Conservation (phyloP, 2,797 vertebrate species). For the Clamator glandarius region DNA sequence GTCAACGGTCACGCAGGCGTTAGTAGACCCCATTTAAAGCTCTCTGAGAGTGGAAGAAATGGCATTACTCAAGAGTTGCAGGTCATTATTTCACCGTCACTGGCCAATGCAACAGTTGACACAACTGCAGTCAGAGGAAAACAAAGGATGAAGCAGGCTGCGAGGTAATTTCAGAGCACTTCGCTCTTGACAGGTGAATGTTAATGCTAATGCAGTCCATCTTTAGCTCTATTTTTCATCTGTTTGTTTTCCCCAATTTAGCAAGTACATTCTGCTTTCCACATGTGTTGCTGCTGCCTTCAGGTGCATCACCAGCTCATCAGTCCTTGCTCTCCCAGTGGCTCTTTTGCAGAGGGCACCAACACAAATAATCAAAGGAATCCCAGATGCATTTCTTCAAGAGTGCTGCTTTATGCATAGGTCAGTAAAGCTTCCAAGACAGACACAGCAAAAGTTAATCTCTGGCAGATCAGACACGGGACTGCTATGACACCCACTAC, state of each 20-base stretch:
- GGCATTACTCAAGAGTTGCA: background rate
- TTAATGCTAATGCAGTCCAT: rapidly evolving
- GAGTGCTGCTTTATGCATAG: background rate
- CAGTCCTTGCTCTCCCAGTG: background rate
- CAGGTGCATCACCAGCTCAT: background rate
- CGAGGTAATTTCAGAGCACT: background rate
- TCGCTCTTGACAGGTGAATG: background rate
- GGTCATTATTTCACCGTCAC: background rate
- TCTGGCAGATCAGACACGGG: rapidly evolving
- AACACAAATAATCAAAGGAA: background rate
- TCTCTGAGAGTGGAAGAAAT: background rate
- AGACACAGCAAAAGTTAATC: rapidly evolving
- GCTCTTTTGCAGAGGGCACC: background rate
- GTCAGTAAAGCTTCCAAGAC: background rate
- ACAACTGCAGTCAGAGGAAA: background rate
- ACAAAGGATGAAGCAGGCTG: background rate
- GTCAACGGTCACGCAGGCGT: rapidly evolving
- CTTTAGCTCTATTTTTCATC: background rate
- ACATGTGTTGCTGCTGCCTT: background rate
- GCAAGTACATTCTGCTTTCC: background rate
- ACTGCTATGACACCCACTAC: too few species aligned
- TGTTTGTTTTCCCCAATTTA: background rate
- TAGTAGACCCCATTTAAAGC: background rate
- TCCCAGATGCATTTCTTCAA: background rate
- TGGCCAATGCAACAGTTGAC: background rate